Percentiles rank a stretch among this genome's conserved stretches.
These are phyloP conservation scores for Circaetus gallicus DNA, from an alignment of 2,113 vertebrate species.

Conservation along the genomic window DNA sequence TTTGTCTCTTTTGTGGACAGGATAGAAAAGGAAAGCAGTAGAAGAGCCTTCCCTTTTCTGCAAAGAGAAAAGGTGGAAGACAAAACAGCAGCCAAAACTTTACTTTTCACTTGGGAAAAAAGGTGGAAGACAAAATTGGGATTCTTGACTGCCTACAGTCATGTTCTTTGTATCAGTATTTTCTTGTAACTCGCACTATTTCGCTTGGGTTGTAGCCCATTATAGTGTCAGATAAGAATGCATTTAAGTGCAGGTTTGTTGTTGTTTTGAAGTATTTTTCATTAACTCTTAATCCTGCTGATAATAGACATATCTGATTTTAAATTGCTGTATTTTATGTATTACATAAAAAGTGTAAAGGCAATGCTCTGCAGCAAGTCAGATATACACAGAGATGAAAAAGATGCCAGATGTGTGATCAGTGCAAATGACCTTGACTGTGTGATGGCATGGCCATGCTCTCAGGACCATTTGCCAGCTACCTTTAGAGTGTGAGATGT, in stretches of 20 bases:
- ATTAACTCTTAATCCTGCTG: neutral
- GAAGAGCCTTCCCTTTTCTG: neutral
- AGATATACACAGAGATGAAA: neutral
- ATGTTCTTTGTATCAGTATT: neutral
- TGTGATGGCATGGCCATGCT: neutral
- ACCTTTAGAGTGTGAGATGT: neutral
- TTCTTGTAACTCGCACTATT: neutral
- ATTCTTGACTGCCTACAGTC: neutral
- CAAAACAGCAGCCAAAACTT: neutral
- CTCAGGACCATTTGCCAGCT: neutral
- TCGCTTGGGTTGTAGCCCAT: neutral
- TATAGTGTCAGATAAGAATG: neutral
- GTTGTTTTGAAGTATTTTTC: neutral
- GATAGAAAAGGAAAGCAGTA: neutral
- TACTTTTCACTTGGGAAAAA: neutral
- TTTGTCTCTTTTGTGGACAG: neutral
- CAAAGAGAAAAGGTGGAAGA: neutral
- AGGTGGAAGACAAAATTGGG: neutral
- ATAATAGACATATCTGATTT: neutral
- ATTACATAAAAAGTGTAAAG: neutral
- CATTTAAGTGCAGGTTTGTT: neutral
- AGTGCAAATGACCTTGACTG: neutral
- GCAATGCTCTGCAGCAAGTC: neutral
- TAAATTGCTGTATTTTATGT: neutral
- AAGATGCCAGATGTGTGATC: neutral